phyloP scores from a whole-genome alignment of 2,113 vertebrate species.

The Gila orcuttii region DNA sequence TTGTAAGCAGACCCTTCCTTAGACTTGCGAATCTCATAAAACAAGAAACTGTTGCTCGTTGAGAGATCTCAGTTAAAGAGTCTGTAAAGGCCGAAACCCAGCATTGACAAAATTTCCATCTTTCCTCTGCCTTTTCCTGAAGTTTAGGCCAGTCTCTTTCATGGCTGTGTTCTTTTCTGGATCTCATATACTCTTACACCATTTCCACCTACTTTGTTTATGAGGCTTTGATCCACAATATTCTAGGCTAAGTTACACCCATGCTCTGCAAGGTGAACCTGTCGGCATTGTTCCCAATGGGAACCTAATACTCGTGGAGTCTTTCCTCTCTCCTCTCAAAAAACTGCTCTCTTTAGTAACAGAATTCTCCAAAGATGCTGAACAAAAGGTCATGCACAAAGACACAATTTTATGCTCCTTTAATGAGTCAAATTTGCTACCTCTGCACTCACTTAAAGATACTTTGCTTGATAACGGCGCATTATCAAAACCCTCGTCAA shows the following conservation, averaged over 20 bases:
- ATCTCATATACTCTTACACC: constrained; percentile 71
- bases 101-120: constrained; percentile 51
- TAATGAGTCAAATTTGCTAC: constrained; percentile 62
- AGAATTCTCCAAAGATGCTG: constrained; percentile 68
- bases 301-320: constrained; percentile 71
- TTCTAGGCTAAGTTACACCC: constrained; percentile 72
- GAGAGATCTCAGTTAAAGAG: neutral
- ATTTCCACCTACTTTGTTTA: constrained; percentile 69
- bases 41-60: neutral
- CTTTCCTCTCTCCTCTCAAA: constrained; percentile 56
- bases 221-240: constrained; percentile 69
- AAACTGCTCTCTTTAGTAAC: constrained; percentile 64
- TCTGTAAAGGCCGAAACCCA: constrained; percentile 25
- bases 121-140: constrained; percentile 56
- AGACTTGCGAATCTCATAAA: neutral
- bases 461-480: constrained; percentile 33
- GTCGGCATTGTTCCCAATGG: constrained; percentile 67
- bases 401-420: constrained; percentile 65
- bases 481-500: constrained; percentile 40
- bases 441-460: constrained; percentile 49
- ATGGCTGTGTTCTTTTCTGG: constrained; percentile 61
- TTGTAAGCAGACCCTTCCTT: neutral
- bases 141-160: constrained; percentile 54
- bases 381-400: constrained; percentile 68
- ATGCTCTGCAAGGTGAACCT: constrained; percentile 70